Evolutionary conservation across 2,888 invertebrate genomes (phyloP).

Genomic region (Phoronis australis): DNA sequence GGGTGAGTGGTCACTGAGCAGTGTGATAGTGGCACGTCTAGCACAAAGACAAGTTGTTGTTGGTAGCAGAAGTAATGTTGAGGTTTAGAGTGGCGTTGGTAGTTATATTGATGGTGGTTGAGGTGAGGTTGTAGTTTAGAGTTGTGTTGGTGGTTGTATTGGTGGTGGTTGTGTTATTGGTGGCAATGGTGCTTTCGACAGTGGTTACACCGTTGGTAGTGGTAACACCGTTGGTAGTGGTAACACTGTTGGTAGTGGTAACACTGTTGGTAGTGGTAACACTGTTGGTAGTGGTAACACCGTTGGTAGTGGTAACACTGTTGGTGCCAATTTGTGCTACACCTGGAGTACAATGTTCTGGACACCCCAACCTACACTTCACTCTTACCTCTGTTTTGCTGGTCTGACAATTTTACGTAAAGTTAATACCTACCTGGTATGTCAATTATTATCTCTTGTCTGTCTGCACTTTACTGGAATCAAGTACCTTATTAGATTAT

Average conservation of each 20-base stretch:
- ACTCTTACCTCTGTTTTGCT: no score
- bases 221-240: not conserved
- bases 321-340: no score
- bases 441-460: no score
- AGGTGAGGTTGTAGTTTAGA: not conserved
- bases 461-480: no score
- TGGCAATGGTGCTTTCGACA: not conserved
- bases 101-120: not conserved
- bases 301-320: not conserved
- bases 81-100: not conserved
- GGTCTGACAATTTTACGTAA: no score
- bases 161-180: constrained; percentile 1
- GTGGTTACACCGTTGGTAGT: not conserved
- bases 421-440: no score
- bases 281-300: not conserved
- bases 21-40: no score
- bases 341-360: no score
- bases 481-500: no score
- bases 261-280: not conserved
- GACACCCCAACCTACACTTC: no score
- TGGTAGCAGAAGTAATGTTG: not conserved
- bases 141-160: constrained; percentile 1
- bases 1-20: no score
- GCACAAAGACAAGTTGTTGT: no score
- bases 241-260: not conserved